A percentile compares a stretch with the other conserved stretches of the same genome.
These are phyloP conservation scores for Elephas maximus DNA, from an alignment of 2,113 vertebrate genomes.

Conservation along the genomic window DNA sequence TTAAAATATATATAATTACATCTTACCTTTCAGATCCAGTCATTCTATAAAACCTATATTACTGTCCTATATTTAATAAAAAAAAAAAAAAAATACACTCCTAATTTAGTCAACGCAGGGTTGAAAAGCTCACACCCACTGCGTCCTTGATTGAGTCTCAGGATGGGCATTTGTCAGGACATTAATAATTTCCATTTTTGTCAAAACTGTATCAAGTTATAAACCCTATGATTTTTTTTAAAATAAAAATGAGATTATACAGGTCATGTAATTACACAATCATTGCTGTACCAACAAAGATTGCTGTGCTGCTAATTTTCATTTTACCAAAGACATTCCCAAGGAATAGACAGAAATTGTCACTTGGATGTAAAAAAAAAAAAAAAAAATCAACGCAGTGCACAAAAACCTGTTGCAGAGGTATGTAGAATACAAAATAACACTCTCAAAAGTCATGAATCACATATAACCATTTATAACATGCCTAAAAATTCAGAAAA, in stretches of 20 bases:
- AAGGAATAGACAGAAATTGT: not conserved
- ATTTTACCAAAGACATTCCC: not conserved
- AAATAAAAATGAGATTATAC: constrained; percentile 32
- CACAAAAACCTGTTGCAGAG: not conserved
- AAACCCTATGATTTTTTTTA: not conserved
- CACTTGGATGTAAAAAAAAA: not conserved
- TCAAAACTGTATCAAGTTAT: not conserved
- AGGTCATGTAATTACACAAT: not conserved
- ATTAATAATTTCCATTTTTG: not conserved
- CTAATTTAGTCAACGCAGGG: not conserved
- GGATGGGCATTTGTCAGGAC: not conserved
- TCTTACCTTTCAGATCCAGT: not conserved
- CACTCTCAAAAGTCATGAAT: not conserved
- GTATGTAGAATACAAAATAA: not conserved
- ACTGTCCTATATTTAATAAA: not conserved
- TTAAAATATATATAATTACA: constrained; percentile 1
- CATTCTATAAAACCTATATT: not conserved
- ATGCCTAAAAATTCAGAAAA: constrained; percentile 31
- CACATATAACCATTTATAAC: not conserved
- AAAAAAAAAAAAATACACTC: too few species aligned
- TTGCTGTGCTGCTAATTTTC: not conserved
- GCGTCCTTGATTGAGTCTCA: not conserved
- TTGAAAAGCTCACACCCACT: not conserved
- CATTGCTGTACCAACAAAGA: constrained; percentile 1
- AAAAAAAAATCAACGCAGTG: not conserved